Evolutionary conservation across 92 coral and sea anemone genomes (phyloP), one percentile per base, ranked within the genome.

Genomic region (Paramuricea clavata): DNA sequence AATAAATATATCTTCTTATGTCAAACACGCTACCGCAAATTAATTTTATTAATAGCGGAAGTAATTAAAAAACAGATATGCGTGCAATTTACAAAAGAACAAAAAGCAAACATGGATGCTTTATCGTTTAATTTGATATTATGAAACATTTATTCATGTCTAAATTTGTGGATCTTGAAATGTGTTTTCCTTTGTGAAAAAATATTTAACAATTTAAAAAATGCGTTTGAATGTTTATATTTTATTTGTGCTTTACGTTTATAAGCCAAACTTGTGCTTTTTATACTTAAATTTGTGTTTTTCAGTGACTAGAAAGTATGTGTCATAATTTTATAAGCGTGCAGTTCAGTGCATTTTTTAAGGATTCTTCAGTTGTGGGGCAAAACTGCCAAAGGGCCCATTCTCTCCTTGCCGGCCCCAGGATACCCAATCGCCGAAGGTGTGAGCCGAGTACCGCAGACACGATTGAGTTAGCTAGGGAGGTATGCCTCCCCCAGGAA

Each of bases 161-260:
- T 5, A 57, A 57, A 57, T 15, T 57, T 57, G 59, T 50, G 59
- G 10, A 50, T 50, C 12, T 23, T 11, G 26, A 57, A 57, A 57
- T 57, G 65, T 50, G 65, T n/a, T 25, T 57, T 57, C 30, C 65
- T 57, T 57, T 57, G 65, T 15, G 65, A 23, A 57, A 57, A 26
- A 57, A 57, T 57, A 23, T 57, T 57, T 57, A n/a, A 57, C 10
- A 57, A 57, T 57, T 57, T 57, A 57, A 5, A 25, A 25, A 57
- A 57, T 57, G 65, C 30, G 26, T 57, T 57, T 57, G 52, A 57
- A 57, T 57, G 65, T 57, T 52, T 52, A 52, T 52, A 15, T 21
- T 52, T 52, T 9, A 15, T 52, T 39, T 39, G 44, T 39, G 44
- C 44, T 52, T 15, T 0, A 52, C 61, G 25, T 15, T n/a, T n/a